phyloP scores from a whole-genome alignment of 2,113 vertebrate genomes.

The Hymenochirus boettgeri region DNA sequence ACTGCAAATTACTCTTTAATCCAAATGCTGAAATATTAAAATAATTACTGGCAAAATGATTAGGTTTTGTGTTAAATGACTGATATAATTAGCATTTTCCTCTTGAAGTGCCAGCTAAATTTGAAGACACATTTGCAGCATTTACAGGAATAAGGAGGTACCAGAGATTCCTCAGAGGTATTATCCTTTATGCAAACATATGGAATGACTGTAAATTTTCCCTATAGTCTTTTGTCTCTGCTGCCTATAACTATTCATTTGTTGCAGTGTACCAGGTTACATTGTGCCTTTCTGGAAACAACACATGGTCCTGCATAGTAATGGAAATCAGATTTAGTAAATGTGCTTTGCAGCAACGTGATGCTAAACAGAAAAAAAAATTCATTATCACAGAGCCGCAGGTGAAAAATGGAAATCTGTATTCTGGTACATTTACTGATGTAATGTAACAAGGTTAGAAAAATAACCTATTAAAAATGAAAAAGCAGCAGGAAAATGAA shows the following conservation, averaged over 20 bases:
- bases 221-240: constrained; percentile 17
- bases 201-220: constrained; percentile 22
- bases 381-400: constrained; percentile 14
- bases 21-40: constrained; percentile 4
- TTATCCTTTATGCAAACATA: constrained; percentile 31
- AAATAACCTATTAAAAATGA: neutral
- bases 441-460: constrained; percentile 1
- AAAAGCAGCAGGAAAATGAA: neutral
- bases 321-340: neutral
- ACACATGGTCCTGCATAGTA: constrained; percentile 4
- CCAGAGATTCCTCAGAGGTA: constrained; percentile 13
- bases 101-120: constrained; percentile 2
- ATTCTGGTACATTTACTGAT: neutral
- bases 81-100: constrained; percentile 19
- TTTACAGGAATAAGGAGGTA: neutral
- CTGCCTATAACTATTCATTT: constrained; percentile 31
- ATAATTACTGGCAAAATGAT: constrained; percentile 4
- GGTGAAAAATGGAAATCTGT: neutral
- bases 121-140: constrained; percentile 15
- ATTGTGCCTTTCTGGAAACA: neutral
- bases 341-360: neutral
- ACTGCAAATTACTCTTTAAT: too few species aligned
- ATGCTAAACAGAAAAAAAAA: constrained; percentile 11
- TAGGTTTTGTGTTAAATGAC: constrained; percentile 7
- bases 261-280: constrained; percentile 9